Evolutionary conservation across 2,888 invertebrate species (phyloP).

Genomic region (Dryobotodes eremita): DNA sequence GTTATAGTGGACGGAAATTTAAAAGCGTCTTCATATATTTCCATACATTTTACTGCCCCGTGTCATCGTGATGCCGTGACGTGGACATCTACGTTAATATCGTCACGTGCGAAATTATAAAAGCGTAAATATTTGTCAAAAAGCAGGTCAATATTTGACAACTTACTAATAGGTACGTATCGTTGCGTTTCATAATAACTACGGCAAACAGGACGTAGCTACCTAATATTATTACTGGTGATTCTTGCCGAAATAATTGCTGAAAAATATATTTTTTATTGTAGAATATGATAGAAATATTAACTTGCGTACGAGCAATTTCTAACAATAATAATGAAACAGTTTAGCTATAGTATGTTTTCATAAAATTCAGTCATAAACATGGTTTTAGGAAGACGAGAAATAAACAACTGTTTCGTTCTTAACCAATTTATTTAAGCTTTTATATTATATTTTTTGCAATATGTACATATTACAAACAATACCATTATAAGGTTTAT

Average conservation of each 20-base stretch:
- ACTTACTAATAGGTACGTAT: neutral
- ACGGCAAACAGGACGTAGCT: neutral
- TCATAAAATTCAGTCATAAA: neutral
- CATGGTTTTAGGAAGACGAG: neutral
- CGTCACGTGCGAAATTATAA: no score
- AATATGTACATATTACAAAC: conserved; percentile 79
- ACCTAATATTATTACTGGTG: neutral
- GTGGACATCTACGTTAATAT: no score
- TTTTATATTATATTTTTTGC: conserved; percentile 60
- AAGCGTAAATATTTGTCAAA: no score
- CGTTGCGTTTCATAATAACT: no score
- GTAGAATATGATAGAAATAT: neutral
- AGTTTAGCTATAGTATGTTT: neutral
- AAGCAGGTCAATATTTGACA: neutral
- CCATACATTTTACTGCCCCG: no score
- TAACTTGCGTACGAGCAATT: neutral
- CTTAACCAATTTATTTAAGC: conserved; percentile 53
- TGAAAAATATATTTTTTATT: neutral
- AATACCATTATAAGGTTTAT: neutral
- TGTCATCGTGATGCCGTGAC: no score
- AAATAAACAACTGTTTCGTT: conserved; percentile 52
- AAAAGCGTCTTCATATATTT: no score
- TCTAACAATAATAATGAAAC: neutral
- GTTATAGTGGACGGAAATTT: no score
- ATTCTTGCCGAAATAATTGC: neutral